Evolutionary conservation across 2,113 vertebrate species (phyloP), one percentile per base, ranked within the genome.

Genomic region (Cygnus atratus): DNA sequence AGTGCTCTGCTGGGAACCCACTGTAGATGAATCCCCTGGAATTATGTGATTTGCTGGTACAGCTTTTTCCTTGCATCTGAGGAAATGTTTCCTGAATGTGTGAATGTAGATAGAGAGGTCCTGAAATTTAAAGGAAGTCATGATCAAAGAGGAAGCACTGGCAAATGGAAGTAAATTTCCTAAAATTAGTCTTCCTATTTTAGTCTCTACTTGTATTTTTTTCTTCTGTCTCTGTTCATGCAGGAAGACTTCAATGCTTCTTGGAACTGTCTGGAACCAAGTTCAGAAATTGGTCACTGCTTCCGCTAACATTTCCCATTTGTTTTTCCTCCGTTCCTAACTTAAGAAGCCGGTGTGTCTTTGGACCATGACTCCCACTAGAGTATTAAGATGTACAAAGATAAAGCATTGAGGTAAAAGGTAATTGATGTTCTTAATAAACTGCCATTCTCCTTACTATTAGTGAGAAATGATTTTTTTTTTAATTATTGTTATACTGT

Each of bases 391-490:
- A 41, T 86, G 52, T 71, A 73, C 44, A 46, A 46, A 91, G 62
- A 89, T 55, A 59, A 96, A 88, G 43, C 62, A 86, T 74, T 9
- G 74, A 85, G 20, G 19, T 84, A 96, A 94, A 77, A 85, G 20
- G 19, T 84, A 96, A 94, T 67, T 94, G 44, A 93, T 93, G 75
- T 67, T 90, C 68, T 96, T 95, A 92, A 96, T 96, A 92, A 96
- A 95, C 85, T 94, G 63, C 55, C 76, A 35, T 88, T 95, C 71
- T 95, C 39, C 65, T 90, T 90, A 90, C 25, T 94, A 57, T 86
- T 80, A 90, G 72, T 71, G 68, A 93, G 75, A 84, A 94, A 54
- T 84, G 6, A 72, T 90, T 86, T 95, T 92, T 37, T 22, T 2
- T 50, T 48, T 10, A 48, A 85, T 95, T 84, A 91, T 96, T 91